phyloP scores from a whole-genome alignment of 2,113 vertebrate species.

The zebrafish (Danio rerio) region GRCz12tu NC_133178.1:15639501-15640000 shows the following conservation, averaged over 20 bases:
- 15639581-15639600: too few relatives aligned
- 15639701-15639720: not conserved
- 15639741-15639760: not conserved
- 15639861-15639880: constrained; percentile 43
- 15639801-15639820: constrained; percentile 22
- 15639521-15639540: too few relatives aligned
- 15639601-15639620: too few relatives aligned
- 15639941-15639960: constrained; percentile 50
- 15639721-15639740: not conserved
- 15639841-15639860: constrained; percentile 51
- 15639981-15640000: not conserved
- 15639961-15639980: not conserved
- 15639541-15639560: too few relatives aligned
- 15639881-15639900: constrained; percentile 27
- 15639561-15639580: too few relatives aligned
- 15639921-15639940: constrained; percentile 48
- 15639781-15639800: constrained; percentile 38
- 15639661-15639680: not conserved
- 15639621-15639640: not conserved
- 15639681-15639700: not conserved
- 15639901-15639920: not conserved
- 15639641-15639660: not conserved
- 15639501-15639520: too few relatives aligned
- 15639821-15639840: constrained; percentile 50
- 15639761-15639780: not conserved